Percentiles rank a stretch among this genome's conserved stretches.
Evolutionary conservation across 2,113 vertebrate genomes (phyloP).

Genomic region (Pomatorhinus ruficollis): DNA sequence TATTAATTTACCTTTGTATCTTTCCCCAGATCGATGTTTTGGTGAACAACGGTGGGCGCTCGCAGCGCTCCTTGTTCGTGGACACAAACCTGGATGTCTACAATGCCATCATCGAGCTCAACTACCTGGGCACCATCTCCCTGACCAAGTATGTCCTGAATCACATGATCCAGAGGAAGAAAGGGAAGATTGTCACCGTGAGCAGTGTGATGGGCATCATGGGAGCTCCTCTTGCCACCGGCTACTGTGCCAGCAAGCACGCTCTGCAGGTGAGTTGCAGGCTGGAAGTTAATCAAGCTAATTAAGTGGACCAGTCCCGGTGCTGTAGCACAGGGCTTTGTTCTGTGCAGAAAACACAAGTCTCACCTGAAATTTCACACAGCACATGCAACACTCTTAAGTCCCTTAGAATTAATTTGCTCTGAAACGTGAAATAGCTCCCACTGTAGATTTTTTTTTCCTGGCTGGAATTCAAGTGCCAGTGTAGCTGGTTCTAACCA

Average conservation of each 20-base stretch:
- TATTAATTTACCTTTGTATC: neutral
- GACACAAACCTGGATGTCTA: constrained; percentile 87
- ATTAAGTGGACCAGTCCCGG: neutral
- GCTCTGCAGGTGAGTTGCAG: constrained; percentile 83
- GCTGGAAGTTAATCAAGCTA: neutral
- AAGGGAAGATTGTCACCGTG: constrained; percentile 85
- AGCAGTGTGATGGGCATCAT: constrained; percentile 86
- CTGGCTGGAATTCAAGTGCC: neutral
- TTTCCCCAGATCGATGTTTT: constrained; percentile 85
- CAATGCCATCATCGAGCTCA: constrained; percentile 86
- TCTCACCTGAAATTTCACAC: neutral
- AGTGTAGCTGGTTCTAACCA: neutral
- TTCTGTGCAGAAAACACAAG: neutral
- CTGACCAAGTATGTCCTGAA: constrained; percentile 89
- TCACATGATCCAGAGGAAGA: constrained; percentile 85
- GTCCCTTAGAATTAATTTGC: neutral
- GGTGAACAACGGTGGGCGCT: constrained; percentile 90
- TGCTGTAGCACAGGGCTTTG: neutral
- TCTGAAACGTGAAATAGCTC: neutral
- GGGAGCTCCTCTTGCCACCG: constrained; percentile 80
- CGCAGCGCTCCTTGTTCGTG: constrained; percentile 86
- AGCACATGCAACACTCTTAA: neutral
- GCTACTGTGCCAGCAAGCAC: constrained; percentile 93
- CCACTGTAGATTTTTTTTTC: neutral
- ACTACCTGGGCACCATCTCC: constrained; percentile 91